phyloP scores from a whole-genome alignment of 2,113 vertebrate genomes.

The Elgaria multicarinata region DNA sequence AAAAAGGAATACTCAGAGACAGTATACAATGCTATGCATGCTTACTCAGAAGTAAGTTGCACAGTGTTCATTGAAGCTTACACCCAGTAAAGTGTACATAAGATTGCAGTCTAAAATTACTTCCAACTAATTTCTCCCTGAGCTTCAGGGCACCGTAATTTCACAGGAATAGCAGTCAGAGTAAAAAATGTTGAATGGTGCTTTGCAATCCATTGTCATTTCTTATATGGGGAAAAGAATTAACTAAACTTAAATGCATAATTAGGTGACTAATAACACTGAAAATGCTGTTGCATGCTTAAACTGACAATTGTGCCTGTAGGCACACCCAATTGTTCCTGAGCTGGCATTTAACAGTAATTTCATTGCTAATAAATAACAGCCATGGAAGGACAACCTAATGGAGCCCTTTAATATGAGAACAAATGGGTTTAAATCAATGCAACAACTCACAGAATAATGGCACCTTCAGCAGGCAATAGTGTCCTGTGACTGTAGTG shows the following conservation, averaged over 20 bases:
- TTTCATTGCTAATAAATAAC: constrained; percentile 20
- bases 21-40: not conserved
- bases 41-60: not conserved
- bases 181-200: not conserved
- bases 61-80: not conserved
- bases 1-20: not conserved
- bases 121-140: not conserved
- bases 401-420: not conserved
- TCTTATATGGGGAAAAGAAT: not conserved
- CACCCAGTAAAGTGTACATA: not conserved
- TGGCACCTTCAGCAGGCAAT: not conserved
- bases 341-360: not conserved
- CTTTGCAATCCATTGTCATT: constrained; percentile 28
- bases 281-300: constrained; percentile 31
- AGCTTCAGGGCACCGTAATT: not conserved
- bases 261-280: constrained; percentile 38
- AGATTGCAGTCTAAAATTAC: not conserved
- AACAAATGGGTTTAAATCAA: not conserved
- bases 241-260: constrained; percentile 39
- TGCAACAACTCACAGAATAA: not conserved
- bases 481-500: not conserved
- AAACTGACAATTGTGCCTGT: constrained; percentile 7
- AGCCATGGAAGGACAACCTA: constrained; percentile 13
- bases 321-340: not conserved
- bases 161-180: constrained; percentile 5